Evolutionary conservation across 2,113 vertebrate genomes (phyloP), one percentile per base, ranked within the genome.

Genomic region (Anhinga rufa): DNA sequence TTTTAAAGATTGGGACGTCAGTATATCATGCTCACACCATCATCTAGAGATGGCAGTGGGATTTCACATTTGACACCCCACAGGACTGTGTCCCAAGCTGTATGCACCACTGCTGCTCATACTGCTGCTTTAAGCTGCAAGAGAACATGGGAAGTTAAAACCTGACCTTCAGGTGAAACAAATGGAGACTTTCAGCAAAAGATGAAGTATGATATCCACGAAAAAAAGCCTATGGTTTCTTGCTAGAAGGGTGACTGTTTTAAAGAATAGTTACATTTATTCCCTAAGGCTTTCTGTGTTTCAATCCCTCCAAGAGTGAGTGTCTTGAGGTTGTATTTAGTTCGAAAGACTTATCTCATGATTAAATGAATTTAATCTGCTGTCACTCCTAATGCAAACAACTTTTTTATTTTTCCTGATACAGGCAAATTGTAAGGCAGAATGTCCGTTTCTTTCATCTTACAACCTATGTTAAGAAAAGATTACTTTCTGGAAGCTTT

Each of bases 401-500:
- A 51, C 26, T 78, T 81, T 20, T 91, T 69, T 69, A 64, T 81
- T 97, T 91, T 84, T 81, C 58, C 79, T 87, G 42, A n/a, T 75
- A 46, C 10, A 58, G 62, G 42, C 17, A 86, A 90, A 86, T n/a
- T 81, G 11, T 55, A 86, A 88, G 82, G 58, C 58, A 85, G 49
- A 94, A 93, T 64, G 82, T 71, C 69, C 81, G 71, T 82, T 86
- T 81, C 89, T 82, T 91, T 92, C 84, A 75, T 83, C 51, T 88
- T 70, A 36, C 60, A 93, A 51, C n/a, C 38, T 62, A 25, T 84
- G 38, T 51, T 79, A 90, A 62, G 25, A 28, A 81, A 88, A 78
- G 22, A 80, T 81, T 74, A 40, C 28, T 88, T 92, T 86, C 64
- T 83, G 60, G 52, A 71, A 94, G 48, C 6, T 54, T 82, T 90